phyloP scores from a whole-genome alignment of 2,888 invertebrate species.

The Colostygia pectinataria region DNA sequence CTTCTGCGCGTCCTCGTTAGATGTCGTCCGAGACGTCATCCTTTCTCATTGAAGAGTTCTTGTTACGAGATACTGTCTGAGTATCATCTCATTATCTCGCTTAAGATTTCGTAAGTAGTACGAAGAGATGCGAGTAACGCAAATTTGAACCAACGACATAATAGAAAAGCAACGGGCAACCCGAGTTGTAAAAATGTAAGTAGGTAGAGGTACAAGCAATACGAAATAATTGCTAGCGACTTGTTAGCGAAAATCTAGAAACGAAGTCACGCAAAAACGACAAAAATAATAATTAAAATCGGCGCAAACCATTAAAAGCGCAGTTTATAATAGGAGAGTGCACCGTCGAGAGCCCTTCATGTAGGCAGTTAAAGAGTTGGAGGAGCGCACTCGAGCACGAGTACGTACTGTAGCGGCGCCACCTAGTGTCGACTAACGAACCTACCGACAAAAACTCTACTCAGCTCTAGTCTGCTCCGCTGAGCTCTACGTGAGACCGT shows the following conservation, averaged over 20 bases:
- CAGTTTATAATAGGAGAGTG: constrained; percentile 82
- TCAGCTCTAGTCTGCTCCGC: constrained; percentile 45
- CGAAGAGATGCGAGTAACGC: constrained; percentile 7
- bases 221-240: constrained; percentile 22
- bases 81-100: constrained; percentile 48
- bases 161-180: not conserved
- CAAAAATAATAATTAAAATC: constrained; percentile 79
- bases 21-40: constrained; percentile 41
- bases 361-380: constrained; percentile 83
- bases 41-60: constrained; percentile 42
- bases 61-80: constrained; percentile 38
- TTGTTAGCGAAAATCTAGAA: constrained; percentile 33
- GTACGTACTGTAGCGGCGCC: constrained; percentile 75
- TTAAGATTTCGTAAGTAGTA: constrained; percentile 32
- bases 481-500: constrained; percentile 38
- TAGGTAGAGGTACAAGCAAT: constrained; percentile 9
- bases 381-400: constrained; percentile 76
- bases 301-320: constrained; percentile 79
- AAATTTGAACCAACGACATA: constrained; percentile 1
- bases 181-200: constrained; percentile 7
- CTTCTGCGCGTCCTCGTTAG: constrained; percentile 48
- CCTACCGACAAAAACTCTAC: constrained; percentile 73
- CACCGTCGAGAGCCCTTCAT: constrained; percentile 77
- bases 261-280: constrained; percentile 59
- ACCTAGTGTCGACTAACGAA: constrained; percentile 77